Evolutionary conservation across 2,888 invertebrate species (phyloP).

Genomic region (Odontocerum albicorne): DNA sequence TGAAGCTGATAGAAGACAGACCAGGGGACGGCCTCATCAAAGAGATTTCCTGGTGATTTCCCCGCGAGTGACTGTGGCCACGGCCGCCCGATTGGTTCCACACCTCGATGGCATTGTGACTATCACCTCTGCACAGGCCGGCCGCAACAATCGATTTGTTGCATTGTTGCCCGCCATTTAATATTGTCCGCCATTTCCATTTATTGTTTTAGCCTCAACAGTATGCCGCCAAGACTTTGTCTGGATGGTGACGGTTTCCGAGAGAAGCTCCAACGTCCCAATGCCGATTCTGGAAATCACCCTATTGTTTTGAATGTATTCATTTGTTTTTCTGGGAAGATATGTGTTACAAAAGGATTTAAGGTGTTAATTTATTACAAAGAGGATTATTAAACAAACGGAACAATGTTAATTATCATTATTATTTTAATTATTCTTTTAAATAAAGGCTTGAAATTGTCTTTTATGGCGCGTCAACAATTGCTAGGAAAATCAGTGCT

Average conservation of each 20-base stretch:
- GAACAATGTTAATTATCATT: no score
- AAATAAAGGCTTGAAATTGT: no score
- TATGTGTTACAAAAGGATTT: no score
- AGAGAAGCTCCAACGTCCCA: background rate
- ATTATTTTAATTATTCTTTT: no score
- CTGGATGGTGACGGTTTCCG: constrained; percentile 2
- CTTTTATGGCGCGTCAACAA: no score
- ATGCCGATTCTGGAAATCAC: constrained; percentile 14
- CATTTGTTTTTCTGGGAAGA: no score
- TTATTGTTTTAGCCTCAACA: constrained; percentile 20
- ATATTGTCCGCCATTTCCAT: constrained; percentile 1
- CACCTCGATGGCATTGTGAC: constrained; percentile 19
- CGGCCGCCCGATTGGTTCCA: constrained; percentile 24
- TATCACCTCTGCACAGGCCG: constrained; percentile 19
- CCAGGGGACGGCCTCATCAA: constrained; percentile 11
- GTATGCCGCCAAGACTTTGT: constrained; percentile 19
- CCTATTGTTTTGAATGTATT: constrained; percentile 9
- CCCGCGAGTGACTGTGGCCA: constrained; percentile 9
- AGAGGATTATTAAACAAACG: no score
- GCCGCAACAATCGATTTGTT: constrained; percentile 23
- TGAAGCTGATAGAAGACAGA: background rate
- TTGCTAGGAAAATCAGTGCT: no score
- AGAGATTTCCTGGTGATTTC: no score
- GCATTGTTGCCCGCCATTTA: constrained; percentile 20
- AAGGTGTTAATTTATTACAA: no score